phyloP scores from a whole-genome alignment of 2,888 invertebrate species.

The Epistrophe eligans region DNA sequence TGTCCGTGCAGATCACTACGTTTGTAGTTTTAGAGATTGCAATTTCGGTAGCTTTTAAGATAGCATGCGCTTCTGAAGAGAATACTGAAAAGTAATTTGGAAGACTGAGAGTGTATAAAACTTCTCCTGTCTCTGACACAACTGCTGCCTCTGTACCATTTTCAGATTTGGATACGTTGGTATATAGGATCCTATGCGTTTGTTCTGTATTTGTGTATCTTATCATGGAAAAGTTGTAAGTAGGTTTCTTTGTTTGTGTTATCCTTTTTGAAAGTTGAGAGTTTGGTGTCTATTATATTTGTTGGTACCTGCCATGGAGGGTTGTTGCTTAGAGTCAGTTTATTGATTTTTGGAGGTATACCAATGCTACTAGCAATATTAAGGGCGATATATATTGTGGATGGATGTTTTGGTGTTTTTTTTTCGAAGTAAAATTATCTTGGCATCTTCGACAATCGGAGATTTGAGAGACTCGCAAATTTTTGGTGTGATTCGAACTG shows the following conservation, averaged over 20 bases:
- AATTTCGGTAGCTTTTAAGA: too few relatives aligned
- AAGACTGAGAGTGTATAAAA: too few relatives aligned
- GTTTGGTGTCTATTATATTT: not conserved
- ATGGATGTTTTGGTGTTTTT: not conserved
- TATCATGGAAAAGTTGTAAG: not conserved
- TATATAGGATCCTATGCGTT: too few relatives aligned
- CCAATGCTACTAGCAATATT: not conserved
- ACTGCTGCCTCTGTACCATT: too few relatives aligned
- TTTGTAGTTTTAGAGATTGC: too few relatives aligned
- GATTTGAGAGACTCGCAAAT: not conserved
- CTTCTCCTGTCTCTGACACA: too few relatives aligned
- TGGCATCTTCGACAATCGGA: not conserved
- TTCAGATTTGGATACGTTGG: too few relatives aligned
- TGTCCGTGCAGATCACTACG: too few relatives aligned
- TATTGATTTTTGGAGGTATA: too few relatives aligned
- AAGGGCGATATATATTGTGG: not conserved
- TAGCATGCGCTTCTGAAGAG: too few relatives aligned
- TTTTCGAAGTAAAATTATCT: not conserved
- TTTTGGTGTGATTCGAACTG: not conserved
- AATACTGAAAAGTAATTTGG: too few relatives aligned
- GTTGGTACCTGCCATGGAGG: not conserved
- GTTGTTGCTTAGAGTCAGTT: not conserved
- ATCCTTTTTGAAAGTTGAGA: not conserved
- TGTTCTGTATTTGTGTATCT: too few relatives aligned
- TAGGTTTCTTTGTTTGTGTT: not conserved